These are phyloP conservation scores for Sylvietta virens DNA, from an alignment of 2,113 vertebrate species.

Conservation along the genomic window DNA sequence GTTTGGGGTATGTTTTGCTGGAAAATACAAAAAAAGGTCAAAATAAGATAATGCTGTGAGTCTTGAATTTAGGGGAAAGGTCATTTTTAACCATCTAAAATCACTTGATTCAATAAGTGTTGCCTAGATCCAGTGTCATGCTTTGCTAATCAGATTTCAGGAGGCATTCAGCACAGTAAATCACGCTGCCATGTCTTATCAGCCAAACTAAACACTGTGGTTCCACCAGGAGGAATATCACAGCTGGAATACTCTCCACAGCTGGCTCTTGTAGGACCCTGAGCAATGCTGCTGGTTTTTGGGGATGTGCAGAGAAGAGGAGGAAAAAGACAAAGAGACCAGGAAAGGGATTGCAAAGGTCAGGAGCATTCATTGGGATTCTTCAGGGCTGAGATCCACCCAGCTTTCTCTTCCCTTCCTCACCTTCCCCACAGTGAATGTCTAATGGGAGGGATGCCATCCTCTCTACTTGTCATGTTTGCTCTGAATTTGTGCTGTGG, in stretches of 20 bases:
- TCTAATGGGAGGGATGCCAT: not conserved
- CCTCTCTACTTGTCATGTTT: not conserved
- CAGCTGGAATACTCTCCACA: not conserved
- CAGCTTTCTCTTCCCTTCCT: not conserved
- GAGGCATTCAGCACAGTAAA: not conserved
- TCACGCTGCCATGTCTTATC: not conserved
- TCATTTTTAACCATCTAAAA: not conserved
- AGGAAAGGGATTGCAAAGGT: not conserved
- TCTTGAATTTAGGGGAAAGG: not conserved
- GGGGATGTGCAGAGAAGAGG: not conserved
- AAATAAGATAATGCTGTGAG: not conserved
- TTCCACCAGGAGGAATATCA: not conserved
- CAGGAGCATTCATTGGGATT: not conserved
- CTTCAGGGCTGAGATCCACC: not conserved
- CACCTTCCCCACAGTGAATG: fast-evolving
- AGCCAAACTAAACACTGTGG: not conserved
- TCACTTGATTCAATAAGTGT: not conserved
- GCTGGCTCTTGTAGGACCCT: not conserved
- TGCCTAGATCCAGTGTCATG: not conserved
- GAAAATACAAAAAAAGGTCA: not conserved
- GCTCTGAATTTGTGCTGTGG: not conserved
- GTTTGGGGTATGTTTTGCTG: not conserved
- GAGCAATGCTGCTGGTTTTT: not conserved
- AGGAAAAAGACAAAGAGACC: not conserved
- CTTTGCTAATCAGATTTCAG: constrained; percentile 7